Evolutionary conservation across 1,140 invertebrate genomes (phyloP), one percentile per base, ranked within the genome.

Genomic region (Lerema accius): DNA sequence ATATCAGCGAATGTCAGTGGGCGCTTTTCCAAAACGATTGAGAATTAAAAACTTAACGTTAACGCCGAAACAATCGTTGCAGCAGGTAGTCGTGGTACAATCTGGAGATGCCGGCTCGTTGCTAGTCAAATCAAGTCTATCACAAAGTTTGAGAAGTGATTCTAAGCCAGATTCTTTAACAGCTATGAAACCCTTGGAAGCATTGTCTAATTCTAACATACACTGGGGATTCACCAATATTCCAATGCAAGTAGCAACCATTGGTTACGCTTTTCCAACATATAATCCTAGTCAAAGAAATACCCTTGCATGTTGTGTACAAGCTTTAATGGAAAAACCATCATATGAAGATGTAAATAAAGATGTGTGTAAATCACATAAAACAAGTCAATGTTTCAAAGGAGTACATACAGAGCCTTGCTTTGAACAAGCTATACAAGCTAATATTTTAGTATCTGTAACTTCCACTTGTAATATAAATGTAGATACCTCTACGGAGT

Each of bases 1-100:
- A 16, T 67, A 76, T 63, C 60, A 64, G 5, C 70, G 73, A 55
- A 63, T 83, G 16, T 74, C 78, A 5, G 61, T 66, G 6, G 82
- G 78, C 1, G 53, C 71, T 0, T 84, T 84, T 68, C 69, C 71
- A 17, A 83, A 86, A 45, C 67, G 73, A 14, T 59, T 84, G 16
- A 75, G 78, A 50, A 66, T 80, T 4, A 82, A 84, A 63, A 82
- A 84, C 43, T 65, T 86, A 11, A 86, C 79, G 1, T 63, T 86
- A 11, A 81, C 80, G 3, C 82, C 86, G 1, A 84, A 86, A 56
- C 78, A 76, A 40, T 86, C 84, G 7, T 50, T 71, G 48, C 71
- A 80, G 45, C 71, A 80, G 49, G 46, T 75, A 11, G 65, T 89
- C 39, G 51, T 85, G 23, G 55, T 83, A 15, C 76, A 84, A 23